These are phyloP conservation scores for Illadopsis cleaveri DNA, from an alignment of 2,113 vertebrate genomes.

Conservation along the genomic window DNA sequence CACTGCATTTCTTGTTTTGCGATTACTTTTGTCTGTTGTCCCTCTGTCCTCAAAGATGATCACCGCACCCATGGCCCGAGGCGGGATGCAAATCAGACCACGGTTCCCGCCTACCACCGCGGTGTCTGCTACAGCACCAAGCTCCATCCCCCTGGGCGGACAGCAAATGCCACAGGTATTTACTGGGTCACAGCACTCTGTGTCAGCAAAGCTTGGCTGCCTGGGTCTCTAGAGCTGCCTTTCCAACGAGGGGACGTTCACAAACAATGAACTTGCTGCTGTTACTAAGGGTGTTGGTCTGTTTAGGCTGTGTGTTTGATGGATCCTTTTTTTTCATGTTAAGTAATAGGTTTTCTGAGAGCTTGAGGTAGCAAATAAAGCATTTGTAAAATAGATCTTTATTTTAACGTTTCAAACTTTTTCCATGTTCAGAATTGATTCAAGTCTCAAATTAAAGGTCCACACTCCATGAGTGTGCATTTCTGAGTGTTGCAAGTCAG, in stretches of 20 bases:
- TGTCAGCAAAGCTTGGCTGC: neutral
- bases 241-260: neutral
- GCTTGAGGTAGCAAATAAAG: neutral
- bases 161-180: conserved; percentile 90
- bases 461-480: neutral
- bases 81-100: conserved; percentile 86
- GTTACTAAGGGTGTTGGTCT: neutral
- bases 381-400: neutral
- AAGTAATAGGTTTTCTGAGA: neutral
- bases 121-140: conserved; percentile 79
- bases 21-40: conserved; percentile 86
- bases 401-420: neutral
- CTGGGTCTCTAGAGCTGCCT: neutral
- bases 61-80: conserved; percentile 82
- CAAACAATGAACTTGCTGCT: neutral
- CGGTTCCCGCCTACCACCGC: conserved; percentile 83
- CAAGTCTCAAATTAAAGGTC: neutral
- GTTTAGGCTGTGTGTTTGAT: neutral
- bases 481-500: neutral
- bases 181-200: conserved; percentile 49
- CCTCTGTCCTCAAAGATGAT: conserved; percentile 88
- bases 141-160: conserved; percentile 80
- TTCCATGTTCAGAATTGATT: neutral
- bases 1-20: conserved; percentile 82
- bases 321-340: neutral